Percentiles rank a stretch among this genome's conserved stretches.
Conservation (phyloP, 1,140 invertebrate species). For the Cotesia glomerata region DNA sequence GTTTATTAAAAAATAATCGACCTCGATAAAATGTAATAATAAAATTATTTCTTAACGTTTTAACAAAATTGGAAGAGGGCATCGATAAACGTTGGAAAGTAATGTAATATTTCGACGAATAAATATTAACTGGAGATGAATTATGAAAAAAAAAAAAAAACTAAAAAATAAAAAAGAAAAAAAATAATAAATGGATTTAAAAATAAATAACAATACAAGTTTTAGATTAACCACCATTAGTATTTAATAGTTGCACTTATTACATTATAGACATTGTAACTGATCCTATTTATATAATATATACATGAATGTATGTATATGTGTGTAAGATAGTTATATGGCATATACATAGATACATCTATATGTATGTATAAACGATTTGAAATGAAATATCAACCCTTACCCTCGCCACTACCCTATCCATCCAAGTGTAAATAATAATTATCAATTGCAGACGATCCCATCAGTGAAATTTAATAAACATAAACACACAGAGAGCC, state of each 20-base stretch:
- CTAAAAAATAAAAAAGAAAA: slow-evolving; percentile 3
- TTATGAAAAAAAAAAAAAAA: slow-evolving; percentile 7
- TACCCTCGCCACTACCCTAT: too few species aligned
- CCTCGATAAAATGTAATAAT: not conserved
- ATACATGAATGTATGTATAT: not conserved
- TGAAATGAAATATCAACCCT: slow-evolving; percentile 7
- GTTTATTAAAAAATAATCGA: not conserved
- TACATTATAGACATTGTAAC: slow-evolving; percentile 2
- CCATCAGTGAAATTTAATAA: not conserved
- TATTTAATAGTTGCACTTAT: slow-evolving; percentile 28
- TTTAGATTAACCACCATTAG: slow-evolving; percentile 31
- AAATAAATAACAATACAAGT: slow-evolving; percentile 27
- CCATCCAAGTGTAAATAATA: slow-evolving; percentile 22
- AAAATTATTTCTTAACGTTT: not conserved
- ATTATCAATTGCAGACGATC: slow-evolving; percentile 2
- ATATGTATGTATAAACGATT: not conserved
- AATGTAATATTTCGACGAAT: slow-evolving; percentile 9
- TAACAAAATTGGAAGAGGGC: slow-evolving; percentile 17
- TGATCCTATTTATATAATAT: too few species aligned
- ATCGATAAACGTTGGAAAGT: slow-evolving; percentile 33
- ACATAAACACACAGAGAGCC: not conserved
- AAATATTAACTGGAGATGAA: slow-evolving; percentile 1
- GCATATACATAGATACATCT: not conserved
- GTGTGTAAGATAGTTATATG: too few species aligned
- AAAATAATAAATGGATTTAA: slow-evolving; percentile 21